Conservation (phyloP, 30 jellyfish, hydroid and myxozoan genomes). For the Cassiopea andromeda region DNA sequence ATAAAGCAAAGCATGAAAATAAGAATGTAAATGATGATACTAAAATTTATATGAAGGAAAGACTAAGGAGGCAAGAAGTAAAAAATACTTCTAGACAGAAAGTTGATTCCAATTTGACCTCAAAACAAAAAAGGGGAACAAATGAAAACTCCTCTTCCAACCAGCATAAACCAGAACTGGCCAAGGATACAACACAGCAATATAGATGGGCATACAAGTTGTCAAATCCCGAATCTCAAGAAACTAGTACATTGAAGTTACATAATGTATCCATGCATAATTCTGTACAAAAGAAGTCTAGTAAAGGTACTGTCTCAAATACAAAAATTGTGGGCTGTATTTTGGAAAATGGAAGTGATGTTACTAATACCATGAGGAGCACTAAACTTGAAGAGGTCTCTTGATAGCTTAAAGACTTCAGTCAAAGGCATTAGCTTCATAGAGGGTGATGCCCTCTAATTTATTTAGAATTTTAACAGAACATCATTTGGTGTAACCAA, state of each 20-base stretch:
- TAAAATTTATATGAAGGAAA: constrained; percentile 5
- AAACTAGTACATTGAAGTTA: not conserved
- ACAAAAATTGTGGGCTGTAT: too few species aligned
- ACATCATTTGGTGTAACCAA: too few species aligned
- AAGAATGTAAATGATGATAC: not conserved
- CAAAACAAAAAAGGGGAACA: not conserved
- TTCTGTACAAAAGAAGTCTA: not conserved
- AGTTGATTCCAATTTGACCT: constrained; percentile 10
- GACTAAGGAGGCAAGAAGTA: constrained; percentile 7
- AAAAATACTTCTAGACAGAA: not conserved
- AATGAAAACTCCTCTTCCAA: not conserved
- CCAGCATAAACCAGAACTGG: not conserved
- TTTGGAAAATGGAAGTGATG: too few species aligned
- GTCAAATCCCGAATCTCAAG: not conserved
- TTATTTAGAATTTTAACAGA: too few species aligned
- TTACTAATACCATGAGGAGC: too few species aligned
- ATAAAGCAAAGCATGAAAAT: not conserved
- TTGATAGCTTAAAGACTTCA: too few species aligned
- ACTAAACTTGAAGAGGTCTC: too few species aligned
- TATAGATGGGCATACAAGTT: not conserved
- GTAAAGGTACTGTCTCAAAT: too few species aligned
- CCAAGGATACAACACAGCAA: not conserved
- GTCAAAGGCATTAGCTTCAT: too few species aligned
- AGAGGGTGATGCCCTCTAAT: too few species aligned
- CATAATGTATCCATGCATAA: not conserved